phyloP scores from a whole-genome alignment of 2,797 vertebrate genomes.

The Orientallactaga sibirica region DNA sequence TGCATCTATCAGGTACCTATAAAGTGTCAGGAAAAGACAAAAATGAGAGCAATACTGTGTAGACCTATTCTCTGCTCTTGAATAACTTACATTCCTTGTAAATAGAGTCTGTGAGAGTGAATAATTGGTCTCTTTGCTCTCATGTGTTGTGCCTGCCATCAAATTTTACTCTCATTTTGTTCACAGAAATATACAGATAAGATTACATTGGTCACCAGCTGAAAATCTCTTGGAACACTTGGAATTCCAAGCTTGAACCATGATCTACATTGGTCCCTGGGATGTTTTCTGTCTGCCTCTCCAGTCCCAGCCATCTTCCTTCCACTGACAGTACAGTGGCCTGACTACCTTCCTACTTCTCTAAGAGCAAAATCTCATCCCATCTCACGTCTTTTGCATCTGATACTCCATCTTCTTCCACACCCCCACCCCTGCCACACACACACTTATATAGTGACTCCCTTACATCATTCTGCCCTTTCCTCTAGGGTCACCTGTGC shows the following conservation, averaged over 20 bases:
- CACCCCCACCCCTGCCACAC: rapidly evolving
- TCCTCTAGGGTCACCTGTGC: not conserved
- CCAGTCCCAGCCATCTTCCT: not conserved
- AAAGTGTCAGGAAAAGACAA: not conserved
- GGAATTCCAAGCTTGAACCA: not conserved
- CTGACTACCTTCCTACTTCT: not conserved
- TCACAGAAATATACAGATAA: not conserved
- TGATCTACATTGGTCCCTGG: not conserved
- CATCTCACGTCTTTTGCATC: not conserved
- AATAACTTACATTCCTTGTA: not conserved
- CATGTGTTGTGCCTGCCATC: not conserved
- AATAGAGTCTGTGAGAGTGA: not conserved
- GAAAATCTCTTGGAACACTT: not conserved
- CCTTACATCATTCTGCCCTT: not conserved
- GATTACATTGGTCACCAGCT: not conserved
- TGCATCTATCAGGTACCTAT: not conserved
- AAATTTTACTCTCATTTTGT: not conserved
- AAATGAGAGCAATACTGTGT: not conserved
- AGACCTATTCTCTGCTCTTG: not conserved
- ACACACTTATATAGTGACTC: too few relatives aligned
- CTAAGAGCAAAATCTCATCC: not conserved
- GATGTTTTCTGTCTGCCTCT: not conserved
- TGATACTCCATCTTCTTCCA: not conserved
- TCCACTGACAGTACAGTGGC: not conserved
- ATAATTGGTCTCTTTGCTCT: not conserved